Base-by-base conservation (phyloP, 30 jellyfish, hydroid and myxozoan genomes). In the Aurelia coerulea region DNA sequence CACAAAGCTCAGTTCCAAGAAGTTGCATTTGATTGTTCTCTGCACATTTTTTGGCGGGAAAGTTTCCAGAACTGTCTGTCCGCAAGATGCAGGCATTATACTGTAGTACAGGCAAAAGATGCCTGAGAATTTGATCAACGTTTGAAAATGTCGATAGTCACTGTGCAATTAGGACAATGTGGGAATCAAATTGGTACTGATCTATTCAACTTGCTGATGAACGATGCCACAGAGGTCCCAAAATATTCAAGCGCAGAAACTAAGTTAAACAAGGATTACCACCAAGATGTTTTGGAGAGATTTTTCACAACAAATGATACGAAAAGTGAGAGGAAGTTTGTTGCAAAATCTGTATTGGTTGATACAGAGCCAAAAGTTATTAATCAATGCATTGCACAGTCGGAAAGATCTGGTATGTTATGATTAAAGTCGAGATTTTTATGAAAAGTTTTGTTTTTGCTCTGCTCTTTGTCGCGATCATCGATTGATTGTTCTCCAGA, bases 101-200 rank as follows among this genome's bases (percentile, higher is more conserved):
- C 29, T 23, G 29, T 23, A 23, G 29, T 23, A 23, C 29, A 23
- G 29, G 29, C 29, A 23, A 23, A 23, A 46, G 53, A 46, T 46
- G 56, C 14, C 14, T 6, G 56, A 46, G 56, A 46, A 46, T 46
- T 7, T 46, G 13, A 46, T 4, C 56, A 46, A 7, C 6, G 56
- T 46, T 18, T 12, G 63, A 41, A 10, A 18, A 94, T 94, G 98
- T 94, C 98, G 11, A 54, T 88, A 5, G 95, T 94, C 15, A 83
- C 98, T n/a, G 71, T 94, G 19, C 98, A 94, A 60, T 84, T 94
- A 15, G 98, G 98, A 37, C 98, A 94, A 71, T 94, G 98, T 74
- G 98, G 98, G 15, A 94, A 94, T 73, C 98, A 94, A 66, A 75
- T 88, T 62, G 98, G 98, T 4, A 63, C 91, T n/a, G 96, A 76